A percentile compares a stretch with the other conserved stretches of the same genome.
Conservation (phyloP, 2,888 invertebrate genomes). For the Pilophorus perplexus region DNA sequence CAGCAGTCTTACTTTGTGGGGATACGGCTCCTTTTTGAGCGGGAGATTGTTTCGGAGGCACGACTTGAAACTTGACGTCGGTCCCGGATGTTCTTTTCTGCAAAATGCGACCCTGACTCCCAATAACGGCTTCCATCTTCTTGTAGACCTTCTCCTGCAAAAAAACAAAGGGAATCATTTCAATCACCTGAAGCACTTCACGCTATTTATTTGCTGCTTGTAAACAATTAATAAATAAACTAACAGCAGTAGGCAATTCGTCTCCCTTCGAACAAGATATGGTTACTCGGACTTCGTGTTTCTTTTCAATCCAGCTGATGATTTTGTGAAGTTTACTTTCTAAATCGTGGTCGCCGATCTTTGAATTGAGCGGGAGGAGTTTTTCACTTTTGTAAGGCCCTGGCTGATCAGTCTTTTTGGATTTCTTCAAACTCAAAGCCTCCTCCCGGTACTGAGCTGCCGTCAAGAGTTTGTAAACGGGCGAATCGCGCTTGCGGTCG, state of each 20-base stretch:
- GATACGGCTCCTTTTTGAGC: too few relatives aligned
- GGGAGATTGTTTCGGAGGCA: conserved; percentile 29
- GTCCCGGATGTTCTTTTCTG: conserved; percentile 34
- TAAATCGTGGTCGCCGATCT: conserved; percentile 66
- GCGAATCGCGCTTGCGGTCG: conserved; percentile 65
- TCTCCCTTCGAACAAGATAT: conserved; percentile 52
- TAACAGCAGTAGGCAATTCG: neutral
- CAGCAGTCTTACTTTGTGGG: too few relatives aligned
- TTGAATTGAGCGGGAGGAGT: conserved; percentile 60
- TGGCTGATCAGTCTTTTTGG: conserved; percentile 53
- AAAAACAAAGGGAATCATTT: neutral
- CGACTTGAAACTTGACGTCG: conserved; percentile 40
- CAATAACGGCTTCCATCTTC: conserved; percentile 31
- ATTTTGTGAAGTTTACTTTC: conserved; percentile 64
- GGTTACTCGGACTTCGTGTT: conserved; percentile 63
- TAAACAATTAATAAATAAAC: too few relatives aligned
- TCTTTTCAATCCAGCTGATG: conserved; percentile 64
- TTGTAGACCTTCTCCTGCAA: conserved; percentile 43
- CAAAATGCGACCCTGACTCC: conserved; percentile 33
- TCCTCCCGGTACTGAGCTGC: conserved; percentile 64
- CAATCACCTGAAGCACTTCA: too few relatives aligned
- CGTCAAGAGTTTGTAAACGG: conserved; percentile 67
- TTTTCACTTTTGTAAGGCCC: conserved; percentile 61
- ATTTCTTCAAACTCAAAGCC: conserved; percentile 59
- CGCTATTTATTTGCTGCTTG: too few relatives aligned